Evolutionary conservation across 2,888 invertebrate species (phyloP), one percentile per base, ranked within the genome.

Genomic region (Molorchus minor): DNA sequence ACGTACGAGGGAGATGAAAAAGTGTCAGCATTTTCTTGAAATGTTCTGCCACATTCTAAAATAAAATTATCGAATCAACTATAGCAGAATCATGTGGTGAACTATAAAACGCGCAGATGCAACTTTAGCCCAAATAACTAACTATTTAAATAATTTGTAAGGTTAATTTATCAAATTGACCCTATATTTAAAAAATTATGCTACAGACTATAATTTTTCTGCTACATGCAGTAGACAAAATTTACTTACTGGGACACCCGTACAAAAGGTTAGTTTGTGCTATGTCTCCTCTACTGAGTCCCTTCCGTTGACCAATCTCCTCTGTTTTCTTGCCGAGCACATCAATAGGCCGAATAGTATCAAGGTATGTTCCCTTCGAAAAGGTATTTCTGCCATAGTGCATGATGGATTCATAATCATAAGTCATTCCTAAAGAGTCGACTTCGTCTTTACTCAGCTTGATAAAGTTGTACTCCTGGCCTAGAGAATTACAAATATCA

Each of bases 401-500:
- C 99, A 99, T 99, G 70, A 99, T 98, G 16, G 94, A 96, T 75
- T 96, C 96, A 75, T 96, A 99, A 80, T 97, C 98, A 77, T 99
- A 99, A 0, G 92, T 91, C 71, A 96, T 89, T 0, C 96, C 97
- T 41, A 98, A 83, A 0, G 98, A 98, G 78, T 98, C 94, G n/a
- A 99, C 98, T 81, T 99, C 98, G 69, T 95, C 94, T n/a, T 92
- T 89, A 33, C 96, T 95, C 52, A 98, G 82, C 82, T 97, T 98
- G 82, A 99, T 98, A 83, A 99, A 99, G 82, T 99, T 99, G 83
- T 99, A 99, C 79, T 98, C 98, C 84, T 99, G 98, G 45, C 98
- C 98, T 95, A 82, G 38, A 77, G 77, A 62, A 35, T 43, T 40
- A 29, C 45, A 25, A 47, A 33, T 46, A 21, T 16, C 20, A 45